Conservation (phyloP, 2,797 vertebrate species). For the Zalophus californianus region DNA sequence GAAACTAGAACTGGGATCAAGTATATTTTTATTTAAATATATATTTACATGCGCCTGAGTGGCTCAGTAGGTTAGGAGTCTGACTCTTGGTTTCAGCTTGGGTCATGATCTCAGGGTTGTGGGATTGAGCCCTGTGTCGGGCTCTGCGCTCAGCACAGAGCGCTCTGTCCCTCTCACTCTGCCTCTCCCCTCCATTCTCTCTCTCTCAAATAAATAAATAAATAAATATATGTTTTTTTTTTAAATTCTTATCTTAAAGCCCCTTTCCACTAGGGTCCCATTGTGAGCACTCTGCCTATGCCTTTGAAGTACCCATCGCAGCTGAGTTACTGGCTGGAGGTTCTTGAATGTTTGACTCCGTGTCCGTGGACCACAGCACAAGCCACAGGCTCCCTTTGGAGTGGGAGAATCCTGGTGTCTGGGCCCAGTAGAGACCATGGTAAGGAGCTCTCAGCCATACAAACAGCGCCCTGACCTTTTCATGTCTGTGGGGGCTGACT, state of each 20-base stretch:
- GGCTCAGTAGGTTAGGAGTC: background rate
- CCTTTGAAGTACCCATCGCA: background rate
- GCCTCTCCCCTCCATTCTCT: background rate
- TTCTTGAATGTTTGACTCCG: background rate
- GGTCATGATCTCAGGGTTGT: background rate
- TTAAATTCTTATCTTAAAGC: background rate
- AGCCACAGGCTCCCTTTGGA: background rate
- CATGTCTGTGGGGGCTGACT: background rate
- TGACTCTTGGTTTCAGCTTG: background rate
- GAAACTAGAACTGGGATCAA: background rate
- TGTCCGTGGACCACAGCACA: background rate
- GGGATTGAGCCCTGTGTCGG: background rate
- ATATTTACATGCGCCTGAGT: background rate
- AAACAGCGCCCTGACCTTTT: background rate
- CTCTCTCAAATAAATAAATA: background rate
- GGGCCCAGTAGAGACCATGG: background rate
- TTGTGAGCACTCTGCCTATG: background rate
- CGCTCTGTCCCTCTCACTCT: background rate
- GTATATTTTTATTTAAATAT: background rate
- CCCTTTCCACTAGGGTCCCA: background rate
- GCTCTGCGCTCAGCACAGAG: background rate
- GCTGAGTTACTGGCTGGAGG: background rate
- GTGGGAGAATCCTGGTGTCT: background rate
- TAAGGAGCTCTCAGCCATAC: background rate
- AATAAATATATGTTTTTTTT: too few species aligned